A percentile compares a stretch with the other conserved stretches of the same genome.
These are phyloP conservation scores for Patella ulyssiponensis DNA, from an alignment of 2,888 invertebrate species.

Conservation along the genomic window DNA sequence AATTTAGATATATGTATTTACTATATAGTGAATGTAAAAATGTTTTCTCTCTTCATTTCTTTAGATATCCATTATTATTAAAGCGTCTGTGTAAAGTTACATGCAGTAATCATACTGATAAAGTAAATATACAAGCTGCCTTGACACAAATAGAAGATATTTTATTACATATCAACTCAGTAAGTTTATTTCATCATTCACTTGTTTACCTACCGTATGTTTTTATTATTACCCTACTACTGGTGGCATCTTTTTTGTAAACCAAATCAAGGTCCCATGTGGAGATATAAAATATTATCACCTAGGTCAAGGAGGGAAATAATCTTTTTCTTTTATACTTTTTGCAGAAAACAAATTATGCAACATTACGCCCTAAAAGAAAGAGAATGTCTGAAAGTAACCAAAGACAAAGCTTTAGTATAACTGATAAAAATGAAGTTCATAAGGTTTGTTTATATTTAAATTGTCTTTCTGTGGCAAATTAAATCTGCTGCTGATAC, in stretches of 20 bases:
- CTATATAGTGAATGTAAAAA: no score
- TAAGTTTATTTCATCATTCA: conserved; percentile 39
- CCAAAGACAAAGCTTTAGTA: conserved; percentile 40
- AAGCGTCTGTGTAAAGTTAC: conserved; percentile 92
- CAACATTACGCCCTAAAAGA: conserved; percentile 31
- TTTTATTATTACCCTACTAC: neutral
- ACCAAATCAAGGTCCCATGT: neutral
- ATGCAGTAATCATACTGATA: conserved; percentile 83
- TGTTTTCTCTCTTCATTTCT: no score
- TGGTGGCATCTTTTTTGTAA: neutral
- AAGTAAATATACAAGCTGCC: conserved; percentile 87
- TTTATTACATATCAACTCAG: conserved; percentile 85
- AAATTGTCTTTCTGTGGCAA: no score
- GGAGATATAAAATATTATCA: neutral
- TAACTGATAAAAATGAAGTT: conserved; percentile 60
- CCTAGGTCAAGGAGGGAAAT: neutral
- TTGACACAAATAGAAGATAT: conserved; percentile 94
- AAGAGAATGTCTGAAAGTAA: conserved; percentile 45
- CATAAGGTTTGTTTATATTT: conserved; percentile 48
- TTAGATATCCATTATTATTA: conserved; percentile 87
- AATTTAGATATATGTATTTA: no score
- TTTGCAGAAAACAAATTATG: conserved; percentile 53
- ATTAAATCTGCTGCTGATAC: no score
- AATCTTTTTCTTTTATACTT: conserved; percentile 8
- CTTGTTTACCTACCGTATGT: neutral